Percentiles rank a stretch among this genome's conserved stretches.
These are phyloP conservation scores for Montifringilla adamsi DNA, from an alignment of 2,113 vertebrate genomes.

Conservation along the genomic window DNA sequence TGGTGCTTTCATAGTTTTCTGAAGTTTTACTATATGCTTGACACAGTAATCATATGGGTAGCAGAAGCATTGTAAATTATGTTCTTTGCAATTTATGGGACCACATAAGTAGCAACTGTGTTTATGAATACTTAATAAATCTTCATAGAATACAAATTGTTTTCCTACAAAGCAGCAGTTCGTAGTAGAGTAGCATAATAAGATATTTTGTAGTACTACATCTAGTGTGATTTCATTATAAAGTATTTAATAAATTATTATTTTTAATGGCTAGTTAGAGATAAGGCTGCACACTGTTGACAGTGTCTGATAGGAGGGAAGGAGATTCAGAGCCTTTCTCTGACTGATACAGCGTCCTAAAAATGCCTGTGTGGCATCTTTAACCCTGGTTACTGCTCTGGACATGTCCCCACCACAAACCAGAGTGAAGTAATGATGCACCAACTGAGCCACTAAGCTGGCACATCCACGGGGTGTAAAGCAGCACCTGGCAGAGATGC, in stretches of 20 bases:
- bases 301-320: neutral
- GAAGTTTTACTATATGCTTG: neutral
- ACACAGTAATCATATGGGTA: neutral
- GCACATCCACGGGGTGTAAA: rapidly evolving
- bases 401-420: neutral
- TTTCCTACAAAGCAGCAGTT: neutral
- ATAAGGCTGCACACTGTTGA: neutral
- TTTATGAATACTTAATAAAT: neutral
- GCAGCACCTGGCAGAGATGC: neutral
- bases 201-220: neutral
- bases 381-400: neutral
- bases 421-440: neutral
- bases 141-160: neutral
- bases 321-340: neutral
- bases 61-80: neutral
- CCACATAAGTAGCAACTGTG: neutral
- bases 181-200: neutral
- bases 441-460: rapidly evolving
- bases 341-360: neutral
- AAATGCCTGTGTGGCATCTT: neutral
- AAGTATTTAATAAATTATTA: neutral
- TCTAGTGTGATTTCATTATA: neutral
- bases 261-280: neutral
- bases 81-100: neutral
- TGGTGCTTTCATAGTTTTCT: neutral